Conservation (phyloP, 2,888 invertebrate species). For the Phanerotoma sp. region DNA sequence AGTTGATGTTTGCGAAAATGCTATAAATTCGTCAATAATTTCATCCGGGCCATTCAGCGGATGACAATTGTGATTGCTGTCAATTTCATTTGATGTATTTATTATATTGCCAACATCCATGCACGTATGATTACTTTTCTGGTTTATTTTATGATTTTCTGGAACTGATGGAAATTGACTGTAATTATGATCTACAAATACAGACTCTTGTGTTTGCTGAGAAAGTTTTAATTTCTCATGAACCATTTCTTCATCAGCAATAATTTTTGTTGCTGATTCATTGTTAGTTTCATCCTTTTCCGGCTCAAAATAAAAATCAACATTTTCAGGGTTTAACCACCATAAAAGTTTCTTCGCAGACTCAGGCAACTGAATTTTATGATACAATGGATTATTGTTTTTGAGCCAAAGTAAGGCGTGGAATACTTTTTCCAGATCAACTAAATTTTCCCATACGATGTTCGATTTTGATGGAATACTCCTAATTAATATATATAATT, state of each 20-base stretch:
- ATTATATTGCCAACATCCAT: no score
- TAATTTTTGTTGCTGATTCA: no score
- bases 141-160: no score
- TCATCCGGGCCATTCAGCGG: no score
- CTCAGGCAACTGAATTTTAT: conserved; percentile 36
- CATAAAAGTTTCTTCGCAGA: conserved; percentile 8
- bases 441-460: conserved; percentile 40
- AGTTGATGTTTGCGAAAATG: no score
- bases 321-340: background rate
- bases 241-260: no score
- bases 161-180: background rate
- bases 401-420: conserved; percentile 40
- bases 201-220: background rate
- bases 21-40: no score
- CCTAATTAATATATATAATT: conserved; percentile 44
- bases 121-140: background rate
- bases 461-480: conserved; percentile 41
- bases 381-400: conserved; percentile 41
- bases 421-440: conserved; percentile 44
- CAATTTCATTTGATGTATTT: no score
- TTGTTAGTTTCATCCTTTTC: conserved; percentile 7
- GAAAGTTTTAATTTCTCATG: no score
- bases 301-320: background rate
- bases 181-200: background rate
- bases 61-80: no score